Evolutionary conservation across 2,888 invertebrate species (phyloP).

Genomic region (Lepidocyrtinus sp.): DNA sequence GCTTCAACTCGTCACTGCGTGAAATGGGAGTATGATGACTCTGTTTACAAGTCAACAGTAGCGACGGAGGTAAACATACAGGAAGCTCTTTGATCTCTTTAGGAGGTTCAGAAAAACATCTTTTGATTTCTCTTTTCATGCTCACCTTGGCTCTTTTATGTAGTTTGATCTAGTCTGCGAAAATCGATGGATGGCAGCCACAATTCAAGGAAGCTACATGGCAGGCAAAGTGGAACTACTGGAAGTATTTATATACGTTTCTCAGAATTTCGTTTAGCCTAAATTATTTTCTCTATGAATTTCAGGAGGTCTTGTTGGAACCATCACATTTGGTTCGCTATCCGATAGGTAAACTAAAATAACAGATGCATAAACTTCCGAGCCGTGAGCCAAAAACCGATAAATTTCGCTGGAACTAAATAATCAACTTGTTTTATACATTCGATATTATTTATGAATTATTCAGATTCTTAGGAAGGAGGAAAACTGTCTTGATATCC

Average conservation of each 20-base stretch:
- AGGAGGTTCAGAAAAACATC: background rate
- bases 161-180: constrained; percentile 69
- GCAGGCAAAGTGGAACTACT: no score
- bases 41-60: constrained; percentile 63
- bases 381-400: no score
- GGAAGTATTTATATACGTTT: background rate
- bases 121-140: background rate
- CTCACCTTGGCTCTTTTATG: constrained; percentile 1
- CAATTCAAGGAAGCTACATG: constrained; percentile 65
- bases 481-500: constrained; percentile 62
- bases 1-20: constrained; percentile 44
- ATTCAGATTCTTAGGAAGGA: constrained; percentile 62
- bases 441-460: no score
- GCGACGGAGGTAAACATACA: constrained; percentile 64
- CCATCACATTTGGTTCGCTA: constrained; percentile 61
- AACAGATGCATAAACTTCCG: no score
- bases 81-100: background rate
- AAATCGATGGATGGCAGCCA: constrained; percentile 63
- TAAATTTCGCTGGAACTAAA: no score
- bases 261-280: background rate
- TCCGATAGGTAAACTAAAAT: constrained; percentile 65
- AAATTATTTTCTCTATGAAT: constrained; percentile 41
- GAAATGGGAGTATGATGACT: constrained; percentile 63
- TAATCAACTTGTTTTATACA: no score
- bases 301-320: constrained; percentile 66